Evolutionary conservation across 2,113 vertebrate genomes (phyloP).

Genomic region (Brienomyrus longianalis): DNA sequence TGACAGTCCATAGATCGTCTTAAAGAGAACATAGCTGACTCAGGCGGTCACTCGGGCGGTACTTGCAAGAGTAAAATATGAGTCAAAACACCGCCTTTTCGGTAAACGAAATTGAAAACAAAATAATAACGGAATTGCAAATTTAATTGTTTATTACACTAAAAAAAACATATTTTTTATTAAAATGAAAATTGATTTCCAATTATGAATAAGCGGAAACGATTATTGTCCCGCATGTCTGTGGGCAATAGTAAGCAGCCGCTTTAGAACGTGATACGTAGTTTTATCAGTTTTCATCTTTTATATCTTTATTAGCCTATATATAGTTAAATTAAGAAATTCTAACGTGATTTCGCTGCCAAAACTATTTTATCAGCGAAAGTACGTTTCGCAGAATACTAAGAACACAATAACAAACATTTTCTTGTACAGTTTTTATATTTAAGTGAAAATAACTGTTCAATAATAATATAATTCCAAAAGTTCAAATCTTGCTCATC

Average conservation of each 20-base stretch:
- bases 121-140: background rate
- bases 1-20: conserved; percentile 86
- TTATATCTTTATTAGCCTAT: background rate
- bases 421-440: background rate
- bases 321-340: background rate
- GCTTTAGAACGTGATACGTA: background rate
- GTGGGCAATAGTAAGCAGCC: background rate
- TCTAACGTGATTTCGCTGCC: background rate
- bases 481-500: background rate
- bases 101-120: conserved; percentile 69
- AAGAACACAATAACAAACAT: background rate
- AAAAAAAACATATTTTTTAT: background rate
- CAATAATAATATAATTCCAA: background rate
- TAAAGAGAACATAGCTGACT: conserved; percentile 64
- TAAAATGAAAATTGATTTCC: background rate
- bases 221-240: background rate
- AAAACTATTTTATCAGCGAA: background rate
- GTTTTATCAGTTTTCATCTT: background rate
- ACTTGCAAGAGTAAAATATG: conserved; percentile 66
- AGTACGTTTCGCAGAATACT: background rate
- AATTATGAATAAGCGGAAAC: background rate
- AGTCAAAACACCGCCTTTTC: conserved; percentile 71
- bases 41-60: background rate
- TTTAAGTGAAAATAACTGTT: background rate
- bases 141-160: background rate